These are phyloP conservation scores for Motacilla alba DNA, from an alignment of 2,113 vertebrate genomes.

Conservation along the genomic window DNA sequence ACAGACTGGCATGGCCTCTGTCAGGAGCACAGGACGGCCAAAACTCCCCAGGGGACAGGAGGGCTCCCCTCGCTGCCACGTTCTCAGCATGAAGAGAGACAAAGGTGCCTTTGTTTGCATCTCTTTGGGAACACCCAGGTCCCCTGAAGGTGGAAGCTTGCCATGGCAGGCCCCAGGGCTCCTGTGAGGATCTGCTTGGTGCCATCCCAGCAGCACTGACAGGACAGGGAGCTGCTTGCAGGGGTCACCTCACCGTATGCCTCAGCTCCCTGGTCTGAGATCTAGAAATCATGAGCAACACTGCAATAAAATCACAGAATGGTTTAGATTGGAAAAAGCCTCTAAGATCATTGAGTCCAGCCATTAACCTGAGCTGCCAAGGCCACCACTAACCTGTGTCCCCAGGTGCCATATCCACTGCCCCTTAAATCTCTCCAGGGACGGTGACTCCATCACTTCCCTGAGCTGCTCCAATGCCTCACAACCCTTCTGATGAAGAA, in stretches of 20 bases:
- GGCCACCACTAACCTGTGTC: background rate
- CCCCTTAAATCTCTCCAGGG: background rate
- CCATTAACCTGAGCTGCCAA: background rate
- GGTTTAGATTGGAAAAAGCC: fast-evolving
- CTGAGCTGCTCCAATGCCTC: background rate
- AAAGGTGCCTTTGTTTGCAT: background rate
- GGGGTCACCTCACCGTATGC: background rate
- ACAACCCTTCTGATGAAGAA: background rate
- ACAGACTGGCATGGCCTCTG: background rate
- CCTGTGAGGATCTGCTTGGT: background rate
- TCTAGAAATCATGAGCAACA: background rate
- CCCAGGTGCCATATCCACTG: background rate
- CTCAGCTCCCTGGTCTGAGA: background rate
- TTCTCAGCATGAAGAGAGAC: background rate
- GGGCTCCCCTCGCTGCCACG: fast-evolving
- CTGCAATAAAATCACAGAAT: background rate
- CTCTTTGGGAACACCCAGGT: background rate
- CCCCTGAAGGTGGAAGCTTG: background rate
- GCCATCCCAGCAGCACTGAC: background rate
- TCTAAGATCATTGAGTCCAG: background rate
- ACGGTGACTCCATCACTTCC: background rate
- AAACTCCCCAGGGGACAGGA: background rate
- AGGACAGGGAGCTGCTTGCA: background rate
- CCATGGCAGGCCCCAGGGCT: background rate
- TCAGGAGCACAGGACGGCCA: fast-evolving